Base-by-base conservation (phyloP, 2,888 invertebrate genomes). In the Sarcophaga variegata region DNA sequence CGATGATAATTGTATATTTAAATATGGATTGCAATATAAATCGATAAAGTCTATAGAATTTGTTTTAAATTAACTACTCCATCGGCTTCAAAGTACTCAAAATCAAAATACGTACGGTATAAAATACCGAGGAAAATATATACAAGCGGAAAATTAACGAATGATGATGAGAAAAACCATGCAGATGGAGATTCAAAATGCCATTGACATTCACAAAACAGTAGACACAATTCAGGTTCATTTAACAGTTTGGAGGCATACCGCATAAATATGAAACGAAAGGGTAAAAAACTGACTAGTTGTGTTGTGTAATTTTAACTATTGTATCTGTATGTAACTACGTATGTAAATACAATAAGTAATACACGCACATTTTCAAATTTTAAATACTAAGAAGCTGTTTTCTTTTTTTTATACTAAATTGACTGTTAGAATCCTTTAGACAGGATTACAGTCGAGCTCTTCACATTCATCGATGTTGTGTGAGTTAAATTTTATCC, bases 161-260 rank as follows among this genome's bases (percentile, higher is more conserved):
- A 54, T 5, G 49, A 37, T 60, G 27, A 10, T 59, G 25, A 47
- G 25, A 64, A n/a, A 64, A 22, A 27, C 22, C 12, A 62, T 20
- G 62, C n/a, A 20, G 14, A 20, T 69, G n/a, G 49, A 67, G 45
- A 45, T 60, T n/a, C 71, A 77, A 82, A 76, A 82, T 4, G 25
- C 22, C 64, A 25, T 47, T 25, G 6, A 49, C 64, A 47, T 25
- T 37, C 37, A 25, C 47, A 37, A 22, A 14, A 22, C n/a, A 47
- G 59, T 60, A 77, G 14, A 76, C 54, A 76, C 63, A 82, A 82
- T 71, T 71, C 72, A 72, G 77, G 77, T 83, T 78, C 82, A 83
- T 83, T 83, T 77, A 83, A 77, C 82, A 71, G 77, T 64, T 66
- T 83, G 77, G 77, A 49, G 77, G 72, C 59, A 20, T 72, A 49